Percentiles rank a stretch among this genome's conserved stretches.
Evolutionary conservation across 2,797 vertebrate genomes (phyloP).

Genomic region (Microcaecilia unicolor): DNA sequence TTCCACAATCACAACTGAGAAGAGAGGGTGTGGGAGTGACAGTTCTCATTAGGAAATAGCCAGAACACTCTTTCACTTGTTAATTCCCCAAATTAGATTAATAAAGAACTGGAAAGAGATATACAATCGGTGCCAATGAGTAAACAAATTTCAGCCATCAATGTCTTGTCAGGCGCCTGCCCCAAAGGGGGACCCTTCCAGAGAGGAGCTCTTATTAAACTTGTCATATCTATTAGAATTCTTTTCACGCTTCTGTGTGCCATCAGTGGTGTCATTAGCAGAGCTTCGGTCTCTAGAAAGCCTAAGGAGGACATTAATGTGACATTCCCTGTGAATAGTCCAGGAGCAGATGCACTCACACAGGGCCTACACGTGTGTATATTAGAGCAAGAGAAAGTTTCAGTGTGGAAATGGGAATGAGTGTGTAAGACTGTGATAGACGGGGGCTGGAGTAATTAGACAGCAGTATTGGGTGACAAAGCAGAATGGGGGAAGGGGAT

Average conservation of each 20-base stretch:
- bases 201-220: slow-evolving; percentile 85
- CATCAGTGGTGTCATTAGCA: slow-evolving; percentile 73
- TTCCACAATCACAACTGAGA: slow-evolving; percentile 1
- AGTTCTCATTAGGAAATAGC: slow-evolving; percentile 35
- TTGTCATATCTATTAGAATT: slow-evolving; percentile 97
- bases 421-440: too few relatives aligned
- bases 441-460: too few relatives aligned
- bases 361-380: too few relatives aligned
- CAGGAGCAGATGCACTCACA: too few relatives aligned
- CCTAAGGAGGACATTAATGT: slow-evolving; percentile 30
- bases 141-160: slow-evolving; percentile 72
- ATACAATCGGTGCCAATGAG: slow-evolving; percentile 44
- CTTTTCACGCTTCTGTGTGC: slow-evolving; percentile 83
- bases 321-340: too few relatives aligned
- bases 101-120: slow-evolving; percentile 53
- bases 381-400: too few relatives aligned
- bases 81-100: slow-evolving; percentile 64
- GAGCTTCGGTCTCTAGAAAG: slow-evolving; percentile 50
- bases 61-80: slow-evolving; percentile 15
- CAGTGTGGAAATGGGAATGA: too few relatives aligned
- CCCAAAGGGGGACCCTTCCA: slow-evolving; percentile 72
- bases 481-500: too few relatives aligned
- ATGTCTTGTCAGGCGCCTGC: slow-evolving; percentile 65
- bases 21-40: slow-evolving; percentile 22
- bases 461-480: too few relatives aligned